Conservation (phyloP, 2,113 vertebrate genomes). For the Aplodontia rufa region DNA sequence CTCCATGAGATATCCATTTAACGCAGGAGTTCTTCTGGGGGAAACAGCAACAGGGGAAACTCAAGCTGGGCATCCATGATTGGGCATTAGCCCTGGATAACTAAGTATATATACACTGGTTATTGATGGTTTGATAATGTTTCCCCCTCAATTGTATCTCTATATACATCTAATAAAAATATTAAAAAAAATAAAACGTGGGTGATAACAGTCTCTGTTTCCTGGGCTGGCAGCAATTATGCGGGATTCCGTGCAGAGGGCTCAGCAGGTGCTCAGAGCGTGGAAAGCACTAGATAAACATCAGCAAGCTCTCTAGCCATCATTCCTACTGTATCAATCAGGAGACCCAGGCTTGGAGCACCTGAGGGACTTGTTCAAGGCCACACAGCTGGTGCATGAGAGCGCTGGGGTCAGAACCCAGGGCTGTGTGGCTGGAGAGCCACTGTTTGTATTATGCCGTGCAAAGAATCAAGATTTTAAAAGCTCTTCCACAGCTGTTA, state of each 20-base stretch:
- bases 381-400: fast-evolving
- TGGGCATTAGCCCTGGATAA: too few species aligned
- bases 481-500: neutral
- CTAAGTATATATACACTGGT: too few species aligned
- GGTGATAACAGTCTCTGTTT: too few species aligned
- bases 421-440: neutral
- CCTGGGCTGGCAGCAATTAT: neutral
- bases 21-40: too few species aligned
- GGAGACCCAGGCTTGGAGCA: neutral
- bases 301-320: neutral
- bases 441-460: fast-evolving
- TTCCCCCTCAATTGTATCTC: too few species aligned
- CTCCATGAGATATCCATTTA: too few species aligned
- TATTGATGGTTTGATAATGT: too few species aligned
- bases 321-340: fast-evolving
- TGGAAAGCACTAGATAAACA: neutral
- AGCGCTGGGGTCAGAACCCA: neutral
- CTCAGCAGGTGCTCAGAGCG: neutral
- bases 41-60: too few species aligned
- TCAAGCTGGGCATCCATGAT: too few species aligned
- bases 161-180: too few species aligned
- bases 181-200: too few species aligned
- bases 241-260: neutral
- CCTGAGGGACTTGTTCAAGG: neutral
- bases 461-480: neutral